These are phyloP conservation scores for Hoplostethus mediterraneus DNA, from an alignment of 2,797 vertebrate genomes.

Conservation along the genomic window DNA sequence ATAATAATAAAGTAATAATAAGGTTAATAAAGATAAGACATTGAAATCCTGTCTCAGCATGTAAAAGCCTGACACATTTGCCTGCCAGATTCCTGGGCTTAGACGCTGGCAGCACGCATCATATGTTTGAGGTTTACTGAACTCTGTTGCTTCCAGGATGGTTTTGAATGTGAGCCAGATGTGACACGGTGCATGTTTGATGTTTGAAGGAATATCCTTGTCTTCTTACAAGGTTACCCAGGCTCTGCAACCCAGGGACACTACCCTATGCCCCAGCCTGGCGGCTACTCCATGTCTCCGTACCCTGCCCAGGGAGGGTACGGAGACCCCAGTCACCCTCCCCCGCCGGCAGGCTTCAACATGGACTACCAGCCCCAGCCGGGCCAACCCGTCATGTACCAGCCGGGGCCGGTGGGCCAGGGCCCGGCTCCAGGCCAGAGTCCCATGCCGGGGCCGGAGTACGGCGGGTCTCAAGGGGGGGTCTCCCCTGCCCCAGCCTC, in stretches of 20 bases:
- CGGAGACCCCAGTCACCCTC: constrained; percentile 73
- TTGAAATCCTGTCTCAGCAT: no score
- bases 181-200: neutral
- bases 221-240: constrained; percentile 77
- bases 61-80: no score
- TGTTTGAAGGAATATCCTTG: neutral
- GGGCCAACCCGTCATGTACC: constrained; percentile 78
- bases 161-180: neutral
- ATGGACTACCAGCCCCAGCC: constrained; percentile 69
- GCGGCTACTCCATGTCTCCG: constrained; percentile 71
- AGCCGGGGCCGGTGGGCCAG: constrained; percentile 73
- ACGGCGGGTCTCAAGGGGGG: constrained; percentile 48
- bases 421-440: constrained; percentile 26
- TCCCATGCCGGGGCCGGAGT: constrained; percentile 49
- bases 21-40: no score
- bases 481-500: constrained; percentile 38
- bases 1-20: no score
- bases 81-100: no score
- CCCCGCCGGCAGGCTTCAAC: constrained; percentile 83
- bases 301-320: constrained; percentile 80
- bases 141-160: neutral
- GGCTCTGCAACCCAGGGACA: constrained; percentile 68
- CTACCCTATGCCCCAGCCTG: constrained; percentile 78
- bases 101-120: neutral
- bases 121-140: neutral